A percentile compares a stretch with the other conserved stretches of the same genome.
Conservation (phyloP, 2,113 vertebrate genomes). For the Peucedramus taeniatus region DNA sequence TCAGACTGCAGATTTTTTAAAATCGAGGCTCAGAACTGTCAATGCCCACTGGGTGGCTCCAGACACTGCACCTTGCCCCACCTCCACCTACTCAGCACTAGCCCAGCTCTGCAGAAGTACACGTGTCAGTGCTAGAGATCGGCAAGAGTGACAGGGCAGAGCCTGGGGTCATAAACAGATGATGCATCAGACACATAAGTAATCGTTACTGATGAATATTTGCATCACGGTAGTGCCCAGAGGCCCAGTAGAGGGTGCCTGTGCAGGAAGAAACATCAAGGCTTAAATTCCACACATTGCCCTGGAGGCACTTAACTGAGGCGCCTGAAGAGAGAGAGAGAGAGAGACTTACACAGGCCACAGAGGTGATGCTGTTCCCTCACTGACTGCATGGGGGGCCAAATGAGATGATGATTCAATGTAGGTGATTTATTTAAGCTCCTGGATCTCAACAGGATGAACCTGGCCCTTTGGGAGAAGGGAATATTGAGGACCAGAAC, state of each 20-base stretch:
- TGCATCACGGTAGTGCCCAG: background rate
- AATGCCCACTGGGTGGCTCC: constrained; percentile 20
- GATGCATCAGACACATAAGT: background rate
- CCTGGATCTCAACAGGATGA: background rate
- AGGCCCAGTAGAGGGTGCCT: background rate
- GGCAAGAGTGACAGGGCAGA: background rate
- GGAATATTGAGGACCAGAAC: background rate
- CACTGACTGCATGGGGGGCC: background rate
- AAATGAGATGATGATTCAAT: background rate
- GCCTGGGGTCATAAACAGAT: background rate
- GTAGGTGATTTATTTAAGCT: background rate
- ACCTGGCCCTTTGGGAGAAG: background rate
- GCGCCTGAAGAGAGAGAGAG: too few species aligned
- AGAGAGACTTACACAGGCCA: background rate
- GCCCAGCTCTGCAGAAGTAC: background rate
- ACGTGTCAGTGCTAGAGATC: background rate
- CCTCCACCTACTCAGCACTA: background rate
- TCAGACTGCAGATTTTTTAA: background rate
- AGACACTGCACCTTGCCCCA: background rate
- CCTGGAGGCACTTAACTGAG: background rate
- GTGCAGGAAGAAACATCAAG: background rate
- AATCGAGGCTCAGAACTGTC: background rate
- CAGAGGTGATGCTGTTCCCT: background rate
- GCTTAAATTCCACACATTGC: background rate
- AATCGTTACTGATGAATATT: background rate